A percentile compares a stretch with the other conserved stretches of the same genome.
phyloP scores from a whole-genome alignment of 2,113 vertebrate species.

The Butastur rufipennis region DNA sequence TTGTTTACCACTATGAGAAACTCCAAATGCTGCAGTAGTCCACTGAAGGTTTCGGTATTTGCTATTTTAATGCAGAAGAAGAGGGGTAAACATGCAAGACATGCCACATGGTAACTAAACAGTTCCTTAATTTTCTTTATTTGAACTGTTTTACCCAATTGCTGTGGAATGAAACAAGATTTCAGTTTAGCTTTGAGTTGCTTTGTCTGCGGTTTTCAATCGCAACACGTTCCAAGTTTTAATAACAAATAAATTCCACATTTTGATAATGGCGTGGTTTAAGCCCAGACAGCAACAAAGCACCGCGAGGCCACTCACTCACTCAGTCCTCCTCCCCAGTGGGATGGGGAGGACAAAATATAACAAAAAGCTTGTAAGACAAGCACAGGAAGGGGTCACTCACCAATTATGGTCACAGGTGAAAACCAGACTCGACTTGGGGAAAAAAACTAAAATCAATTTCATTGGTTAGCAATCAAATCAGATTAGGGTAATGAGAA shows the following conservation, averaged over 20 bases:
- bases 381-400: no score
- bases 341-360: no score
- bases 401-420: no score
- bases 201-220: background rate
- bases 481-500: no score
- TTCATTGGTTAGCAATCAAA: no score
- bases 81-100: background rate
- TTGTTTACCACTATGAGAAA: background rate
- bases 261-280: background rate
- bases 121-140: background rate
- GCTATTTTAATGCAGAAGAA: background rate
- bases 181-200: background rate
- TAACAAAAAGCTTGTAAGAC: no score
- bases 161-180: background rate
- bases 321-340: no score
- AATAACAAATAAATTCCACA: background rate
- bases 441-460: no score
- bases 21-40: background rate
- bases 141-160: background rate
- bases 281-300: no score
- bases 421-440: no score
- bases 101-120: background rate
- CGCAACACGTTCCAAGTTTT: background rate
- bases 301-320: no score
- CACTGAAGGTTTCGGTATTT: background rate